A percentile compares a stretch with the other conserved stretches of the same genome.
phyloP scores from a whole-genome alignment of 2,888 invertebrate genomes.

The Chrysomela aeneicollis region DNA sequence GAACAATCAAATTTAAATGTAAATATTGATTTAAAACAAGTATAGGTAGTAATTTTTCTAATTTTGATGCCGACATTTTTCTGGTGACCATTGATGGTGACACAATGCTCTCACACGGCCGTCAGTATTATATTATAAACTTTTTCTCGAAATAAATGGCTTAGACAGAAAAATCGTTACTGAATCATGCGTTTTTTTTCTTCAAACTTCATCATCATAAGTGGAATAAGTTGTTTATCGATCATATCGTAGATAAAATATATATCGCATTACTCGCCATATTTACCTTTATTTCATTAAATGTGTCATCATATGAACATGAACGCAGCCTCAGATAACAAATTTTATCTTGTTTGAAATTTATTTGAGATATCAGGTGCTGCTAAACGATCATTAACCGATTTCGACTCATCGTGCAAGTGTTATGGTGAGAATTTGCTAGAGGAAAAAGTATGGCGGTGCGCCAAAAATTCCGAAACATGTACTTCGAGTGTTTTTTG shows the following conservation, averaged over 20 bases:
- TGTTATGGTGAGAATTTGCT: slow-evolving; percentile 20
- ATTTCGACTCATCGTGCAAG: not conserved
- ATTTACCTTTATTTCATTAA: slow-evolving; percentile 35
- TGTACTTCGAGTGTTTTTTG: slow-evolving; percentile 15
- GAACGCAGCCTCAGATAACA: slow-evolving; percentile 36
- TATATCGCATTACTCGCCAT: slow-evolving; percentile 20
- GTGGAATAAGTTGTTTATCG: slow-evolving; percentile 18
- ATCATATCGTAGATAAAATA: slow-evolving; percentile 27
- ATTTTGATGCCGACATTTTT: too few relatives aligned
- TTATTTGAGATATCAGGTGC: slow-evolving; percentile 20
- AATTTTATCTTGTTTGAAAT: slow-evolving; percentile 34
- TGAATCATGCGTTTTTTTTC: too few relatives aligned
- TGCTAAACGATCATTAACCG: slow-evolving; percentile 11
- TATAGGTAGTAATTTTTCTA: too few relatives aligned
- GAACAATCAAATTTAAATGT: too few relatives aligned
- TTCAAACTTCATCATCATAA: slow-evolving; percentile 6
- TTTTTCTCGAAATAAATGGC: too few relatives aligned
- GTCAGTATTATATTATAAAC: too few relatives aligned
- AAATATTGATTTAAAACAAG: too few relatives aligned
- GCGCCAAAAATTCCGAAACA: slow-evolving; percentile 20
- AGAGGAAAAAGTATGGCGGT: slow-evolving; percentile 18
- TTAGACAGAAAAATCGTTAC: too few relatives aligned
- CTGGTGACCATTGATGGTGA: too few relatives aligned
- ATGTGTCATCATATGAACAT: slow-evolving; percentile 35
- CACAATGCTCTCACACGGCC: too few relatives aligned